Evolutionary conservation across 2,888 invertebrate species (phyloP).

Genomic region (Zygothrica quintamaculata): DNA sequence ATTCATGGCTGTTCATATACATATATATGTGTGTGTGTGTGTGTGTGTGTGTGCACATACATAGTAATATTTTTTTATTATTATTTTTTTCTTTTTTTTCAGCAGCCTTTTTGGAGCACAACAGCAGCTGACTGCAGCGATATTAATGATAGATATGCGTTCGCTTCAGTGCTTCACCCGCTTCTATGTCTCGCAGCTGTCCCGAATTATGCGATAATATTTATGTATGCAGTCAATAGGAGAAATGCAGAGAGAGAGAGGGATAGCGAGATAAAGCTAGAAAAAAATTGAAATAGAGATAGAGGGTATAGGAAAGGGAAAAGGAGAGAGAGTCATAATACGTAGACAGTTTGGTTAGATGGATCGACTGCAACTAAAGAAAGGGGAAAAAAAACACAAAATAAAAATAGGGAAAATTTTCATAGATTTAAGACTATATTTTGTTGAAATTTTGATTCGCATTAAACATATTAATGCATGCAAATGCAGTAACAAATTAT

Average conservation of each 20-base stretch:
- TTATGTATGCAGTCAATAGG: conserved; percentile 22
- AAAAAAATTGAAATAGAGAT: too few species aligned
- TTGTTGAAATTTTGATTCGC: too few species aligned
- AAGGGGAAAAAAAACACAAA: too few species aligned
- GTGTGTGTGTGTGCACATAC: conserved; percentile 12
- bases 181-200: conserved; percentile 1
- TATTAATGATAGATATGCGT: conserved; percentile 79
- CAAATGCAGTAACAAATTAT: too few species aligned
- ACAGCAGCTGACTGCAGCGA: conserved; percentile 80
- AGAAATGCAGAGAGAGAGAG: neutral
- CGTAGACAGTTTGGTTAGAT: too few species aligned
- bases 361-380: too few species aligned
- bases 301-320: too few species aligned
- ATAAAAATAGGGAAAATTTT: too few species aligned
- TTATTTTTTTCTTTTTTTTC: conserved; percentile 22
- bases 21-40: conserved; percentile 3
- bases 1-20: conserved; percentile 44
- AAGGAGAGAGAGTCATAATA: too few species aligned
- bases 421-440: too few species aligned
- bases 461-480: too few species aligned
- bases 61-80: conserved; percentile 7
- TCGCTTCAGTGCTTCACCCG: conserved; percentile 72
- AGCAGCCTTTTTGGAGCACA: conserved; percentile 61
- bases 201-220: conserved; percentile 69
- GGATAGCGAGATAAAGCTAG: too few species aligned